These are phyloP conservation scores for Auanema freiburgensis DNA, from an alignment of 2,888 invertebrate species.

Conservation along the genomic window DNA sequence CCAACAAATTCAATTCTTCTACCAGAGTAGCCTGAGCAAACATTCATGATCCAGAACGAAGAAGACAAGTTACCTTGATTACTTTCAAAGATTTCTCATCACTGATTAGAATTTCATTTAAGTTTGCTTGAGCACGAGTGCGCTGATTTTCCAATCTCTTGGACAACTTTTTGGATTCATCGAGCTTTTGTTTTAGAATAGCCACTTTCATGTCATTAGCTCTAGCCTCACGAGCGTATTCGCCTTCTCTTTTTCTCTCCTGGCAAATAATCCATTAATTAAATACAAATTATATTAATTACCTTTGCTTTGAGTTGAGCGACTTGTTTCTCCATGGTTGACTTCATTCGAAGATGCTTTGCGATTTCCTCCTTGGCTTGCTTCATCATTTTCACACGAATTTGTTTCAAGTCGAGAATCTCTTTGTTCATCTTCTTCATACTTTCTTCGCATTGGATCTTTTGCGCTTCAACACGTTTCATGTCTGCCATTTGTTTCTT, in stretches of 20 bases:
- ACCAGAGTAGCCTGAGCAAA: no score
- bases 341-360: constrained; percentile 33
- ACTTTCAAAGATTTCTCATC: no score
- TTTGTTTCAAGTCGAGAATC: constrained; percentile 23
- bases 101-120: no score
- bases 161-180: constrained; percentile 7
- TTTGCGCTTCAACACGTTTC: constrained; percentile 22
- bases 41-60: no score
- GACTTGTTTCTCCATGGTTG: constrained; percentile 36
- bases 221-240: constrained; percentile 26
- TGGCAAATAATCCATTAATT: constrained; percentile 1
- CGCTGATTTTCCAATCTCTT: no score
- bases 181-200: constrained; percentile 31
- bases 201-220: constrained; percentile 35
- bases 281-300: neutral
- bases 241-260: constrained; percentile 41
- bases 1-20: no score
- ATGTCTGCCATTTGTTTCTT: constrained; percentile 38
- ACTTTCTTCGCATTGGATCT: constrained; percentile 19
- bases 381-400: constrained; percentile 10
- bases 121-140: no score
- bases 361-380: constrained; percentile 26
- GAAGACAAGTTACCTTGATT: no score
- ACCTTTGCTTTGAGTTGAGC: constrained; percentile 38
- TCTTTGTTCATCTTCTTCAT: constrained; percentile 22